These are phyloP conservation scores for Miichthys miiuy DNA, from an alignment of 2,797 vertebrate genomes.

Conservation along the genomic window DNA sequence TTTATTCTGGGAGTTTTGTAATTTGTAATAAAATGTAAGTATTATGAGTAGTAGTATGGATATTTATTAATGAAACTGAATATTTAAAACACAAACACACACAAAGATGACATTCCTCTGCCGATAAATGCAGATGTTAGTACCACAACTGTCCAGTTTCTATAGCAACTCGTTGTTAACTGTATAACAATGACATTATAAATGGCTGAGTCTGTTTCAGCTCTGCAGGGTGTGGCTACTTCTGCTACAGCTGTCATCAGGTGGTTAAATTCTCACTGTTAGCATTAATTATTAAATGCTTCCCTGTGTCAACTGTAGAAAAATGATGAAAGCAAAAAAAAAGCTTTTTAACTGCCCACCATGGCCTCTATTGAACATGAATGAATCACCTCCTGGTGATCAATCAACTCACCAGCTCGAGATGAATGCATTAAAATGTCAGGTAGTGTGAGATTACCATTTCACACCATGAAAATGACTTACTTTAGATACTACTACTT, in stretches of 20 bases:
- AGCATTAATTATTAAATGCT: constrained; percentile 30
- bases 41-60: no score
- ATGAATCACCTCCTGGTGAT: constrained; percentile 25
- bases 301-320: constrained; percentile 1
- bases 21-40: not conserved
- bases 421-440: constrained; percentile 22
- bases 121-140: not conserved
- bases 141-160: constrained; percentile 39
- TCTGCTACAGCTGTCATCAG: constrained; percentile 20
- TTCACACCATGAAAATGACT: not conserved
- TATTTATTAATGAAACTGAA: not conserved
- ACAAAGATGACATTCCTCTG: not conserved
- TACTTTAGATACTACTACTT: not conserved
- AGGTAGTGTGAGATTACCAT: not conserved
- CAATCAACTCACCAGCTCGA: constrained; percentile 17
- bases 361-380: constrained; percentile 25
- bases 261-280: constrained; percentile 27
- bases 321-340: constrained; percentile 3
- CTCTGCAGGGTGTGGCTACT: constrained; percentile 19
- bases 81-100: not conserved
- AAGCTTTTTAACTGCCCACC: constrained; percentile 25
- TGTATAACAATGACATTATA: constrained; percentile 22
- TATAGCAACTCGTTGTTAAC: constrained; percentile 43
- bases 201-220: constrained; percentile 14
- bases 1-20: not conserved